Base-by-base conservation (phyloP, 1,140 invertebrate genomes). In the Ceratina australensis region DNA sequence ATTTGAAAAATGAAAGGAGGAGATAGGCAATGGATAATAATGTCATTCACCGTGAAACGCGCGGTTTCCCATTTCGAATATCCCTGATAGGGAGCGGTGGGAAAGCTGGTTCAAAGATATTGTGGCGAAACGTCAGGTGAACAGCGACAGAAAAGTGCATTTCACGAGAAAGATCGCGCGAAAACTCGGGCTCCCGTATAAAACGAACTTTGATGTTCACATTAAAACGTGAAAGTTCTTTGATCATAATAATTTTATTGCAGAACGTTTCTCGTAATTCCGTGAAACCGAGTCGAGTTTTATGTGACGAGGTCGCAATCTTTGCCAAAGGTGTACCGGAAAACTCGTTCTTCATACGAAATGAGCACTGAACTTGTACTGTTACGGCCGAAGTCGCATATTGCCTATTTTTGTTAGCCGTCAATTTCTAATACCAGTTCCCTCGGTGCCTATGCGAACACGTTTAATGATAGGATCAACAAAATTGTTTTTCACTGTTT, bases 321-420 rank as follows among this genome's bases (percentile, higher is more conserved):
- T 57, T 57, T 52, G 60, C 57, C 56, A 33, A 63, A 22, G 57
- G 33, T 16, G 10, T n/a, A 71, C 26, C 20, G 10, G 47, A 22
- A n/a, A 54, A 54, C 67, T 61, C 57, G 47, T 71, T 61, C 59
- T 49, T 77, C 74, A 18, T 33, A 50, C 66, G 59, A 54, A 71
- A 77, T 77, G 74, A 77, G 61, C 57, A 61, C 69, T 77, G 74
- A 77, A 61, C 57, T 63, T 42, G 10, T 57, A 54, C 57, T 24
- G 60, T 77, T 77, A 77, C 52, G 15, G 67, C 33, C n/a, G 16
- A 33, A 60, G 54, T 33, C 49, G 33, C 20, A 7, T 16, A 28
- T 5, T 71, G n/a, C 16, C 13, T 20, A 33, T 16, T 68, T 56
- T 68, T 22, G 26, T 56, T 42, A 10, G 28, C 28, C 33, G 22